Percentiles rank a stretch among this genome's conserved stretches.
phyloP scores from a whole-genome alignment of 2,888 invertebrate species.

The Synanthedon andrenaeformis region DNA sequence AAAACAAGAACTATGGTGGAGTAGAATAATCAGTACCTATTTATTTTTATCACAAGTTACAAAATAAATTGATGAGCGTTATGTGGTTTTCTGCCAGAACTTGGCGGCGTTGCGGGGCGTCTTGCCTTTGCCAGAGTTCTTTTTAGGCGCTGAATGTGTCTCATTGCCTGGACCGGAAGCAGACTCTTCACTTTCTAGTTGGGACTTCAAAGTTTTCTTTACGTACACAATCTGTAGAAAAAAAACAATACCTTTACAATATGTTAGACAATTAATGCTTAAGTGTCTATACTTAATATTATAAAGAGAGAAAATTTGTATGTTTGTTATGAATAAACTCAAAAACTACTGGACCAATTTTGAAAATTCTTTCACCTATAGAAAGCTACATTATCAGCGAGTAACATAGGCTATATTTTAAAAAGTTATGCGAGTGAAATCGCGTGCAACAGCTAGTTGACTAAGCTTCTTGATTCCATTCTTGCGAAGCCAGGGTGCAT shows the following conservation, averaged over 20 bases:
- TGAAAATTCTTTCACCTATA: too few relatives aligned
- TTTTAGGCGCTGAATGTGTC: constrained; percentile 69
- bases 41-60: constrained; percentile 1
- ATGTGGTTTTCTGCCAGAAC: constrained; percentile 76
- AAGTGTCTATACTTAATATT: too few relatives aligned
- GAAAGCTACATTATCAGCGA: too few relatives aligned
- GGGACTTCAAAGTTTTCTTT: constrained; percentile 89
- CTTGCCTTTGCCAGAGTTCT: constrained; percentile 83
- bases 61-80: constrained; percentile 13
- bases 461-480: too few relatives aligned
- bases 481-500: too few relatives aligned
- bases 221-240: constrained; percentile 80
- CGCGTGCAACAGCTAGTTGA: too few relatives aligned
- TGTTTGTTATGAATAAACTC: too few relatives aligned
- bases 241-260: not conserved
- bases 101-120: constrained; percentile 75
- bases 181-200: constrained; percentile 87
- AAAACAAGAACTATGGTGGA: not conserved
- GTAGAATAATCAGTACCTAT: constrained; percentile 3
- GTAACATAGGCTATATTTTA: too few relatives aligned
- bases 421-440: too few relatives aligned
- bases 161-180: constrained; percentile 77
- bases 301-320: too few relatives aligned
- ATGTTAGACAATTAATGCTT: not conserved
- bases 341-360: too few relatives aligned